These are phyloP conservation scores for Gymnothorax javanicus DNA, from an alignment of 2,797 vertebrate species.

Conservation along the genomic window DNA sequence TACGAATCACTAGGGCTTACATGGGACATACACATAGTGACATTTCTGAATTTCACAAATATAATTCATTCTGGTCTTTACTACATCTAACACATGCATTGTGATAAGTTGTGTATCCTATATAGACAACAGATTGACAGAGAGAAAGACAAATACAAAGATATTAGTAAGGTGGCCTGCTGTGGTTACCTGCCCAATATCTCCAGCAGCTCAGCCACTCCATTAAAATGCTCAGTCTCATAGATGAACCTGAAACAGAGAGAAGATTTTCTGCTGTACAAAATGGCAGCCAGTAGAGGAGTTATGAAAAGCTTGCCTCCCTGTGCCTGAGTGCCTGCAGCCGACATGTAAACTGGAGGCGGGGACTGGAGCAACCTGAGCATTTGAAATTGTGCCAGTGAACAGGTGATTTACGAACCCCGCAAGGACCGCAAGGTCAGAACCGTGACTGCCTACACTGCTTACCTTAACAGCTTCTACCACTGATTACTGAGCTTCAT, in stretches of 20 bases:
- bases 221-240: slow-evolving; percentile 91
- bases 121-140: background rate
- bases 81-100: background rate
- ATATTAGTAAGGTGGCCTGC: slow-evolving; percentile 39
- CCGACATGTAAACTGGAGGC: background rate
- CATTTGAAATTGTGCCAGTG: background rate
- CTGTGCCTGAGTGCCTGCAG: background rate
- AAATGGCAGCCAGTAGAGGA: background rate
- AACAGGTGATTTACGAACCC: slow-evolving; percentile 13
- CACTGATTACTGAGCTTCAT: background rate
- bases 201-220: slow-evolving; percentile 87
- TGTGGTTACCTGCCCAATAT: slow-evolving; percentile 82
- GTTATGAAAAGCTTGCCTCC: background rate
- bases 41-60: background rate
- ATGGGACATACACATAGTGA: background rate
- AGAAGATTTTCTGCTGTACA: background rate
- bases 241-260: slow-evolving; percentile 82
- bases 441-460: background rate
- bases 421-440: slow-evolving; percentile 15
- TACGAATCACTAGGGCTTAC: background rate
- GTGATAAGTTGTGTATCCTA: background rate
- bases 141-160: background rate
- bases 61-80: background rate
- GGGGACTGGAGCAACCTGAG: background rate
- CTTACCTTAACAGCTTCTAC: background rate